Evolutionary conservation across 2,888 invertebrate species (phyloP).

Genomic region (Cancer borealis): DNA sequence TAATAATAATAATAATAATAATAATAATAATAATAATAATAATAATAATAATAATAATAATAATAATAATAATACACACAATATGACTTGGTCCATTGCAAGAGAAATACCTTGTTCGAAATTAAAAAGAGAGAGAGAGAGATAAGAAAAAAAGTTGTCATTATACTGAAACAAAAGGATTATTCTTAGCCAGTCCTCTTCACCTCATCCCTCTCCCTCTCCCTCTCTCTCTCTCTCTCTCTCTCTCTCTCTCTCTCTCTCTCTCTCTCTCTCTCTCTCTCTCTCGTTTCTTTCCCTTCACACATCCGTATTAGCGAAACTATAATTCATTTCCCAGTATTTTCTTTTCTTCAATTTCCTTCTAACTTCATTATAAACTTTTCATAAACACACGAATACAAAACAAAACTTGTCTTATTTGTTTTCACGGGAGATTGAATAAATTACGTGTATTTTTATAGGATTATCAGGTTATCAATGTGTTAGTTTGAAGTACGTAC

Average conservation of each 20-base stretch:
- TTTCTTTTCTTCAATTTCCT: background rate
- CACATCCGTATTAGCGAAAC: background rate
- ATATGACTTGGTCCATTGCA: background rate
- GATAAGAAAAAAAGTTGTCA: background rate
- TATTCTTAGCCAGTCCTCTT: background rate
- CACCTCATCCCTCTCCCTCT: background rate
- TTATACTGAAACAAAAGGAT: conserved; percentile 14
- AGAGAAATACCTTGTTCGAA: background rate
- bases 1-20: too few species aligned
- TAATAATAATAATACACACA: conserved; percentile 28
- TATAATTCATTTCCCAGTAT: background rate
- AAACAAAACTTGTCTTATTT: background rate
- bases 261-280: background rate
- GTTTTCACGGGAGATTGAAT: background rate
- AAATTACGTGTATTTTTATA: background rate
- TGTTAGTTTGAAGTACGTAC: too few species aligned
- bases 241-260: background rate
- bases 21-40: background rate
- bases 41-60: background rate
- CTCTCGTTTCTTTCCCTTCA: background rate
- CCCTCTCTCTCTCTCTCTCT: background rate
- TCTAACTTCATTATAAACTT: background rate
- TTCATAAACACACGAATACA: background rate
- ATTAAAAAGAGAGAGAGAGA: background rate
- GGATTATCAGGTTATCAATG: too few species aligned